Percentiles rank a stretch among this genome's conserved stretches.
These are phyloP conservation scores for Hypomecis atomaria DNA, from an alignment of 2,888 invertebrate genomes.

Conservation along the genomic window DNA sequence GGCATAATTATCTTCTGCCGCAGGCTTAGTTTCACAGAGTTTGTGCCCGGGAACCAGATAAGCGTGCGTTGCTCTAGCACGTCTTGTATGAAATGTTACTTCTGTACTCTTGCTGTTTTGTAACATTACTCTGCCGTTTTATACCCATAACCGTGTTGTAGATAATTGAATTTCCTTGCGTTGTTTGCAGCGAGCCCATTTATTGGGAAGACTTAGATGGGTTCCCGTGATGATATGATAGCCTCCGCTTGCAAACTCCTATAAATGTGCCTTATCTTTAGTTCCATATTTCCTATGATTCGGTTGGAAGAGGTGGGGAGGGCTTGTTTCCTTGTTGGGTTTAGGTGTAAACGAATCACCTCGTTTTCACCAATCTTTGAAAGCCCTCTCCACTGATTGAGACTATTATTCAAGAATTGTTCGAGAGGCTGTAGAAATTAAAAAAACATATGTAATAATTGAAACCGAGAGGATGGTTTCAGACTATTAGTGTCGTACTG, in stretches of 20 bases:
- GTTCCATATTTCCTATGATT: neutral
- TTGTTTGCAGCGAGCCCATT: conserved; percentile 32
- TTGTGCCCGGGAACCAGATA: too few relatives aligned
- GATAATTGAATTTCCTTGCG: conserved; percentile 56
- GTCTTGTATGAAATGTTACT: too few relatives aligned
- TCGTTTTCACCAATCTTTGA: neutral
- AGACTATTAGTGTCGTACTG: too few relatives aligned
- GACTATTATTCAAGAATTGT: too few relatives aligned
- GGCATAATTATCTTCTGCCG: too few relatives aligned
- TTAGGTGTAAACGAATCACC: neutral
- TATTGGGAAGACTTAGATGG: conserved; percentile 25
- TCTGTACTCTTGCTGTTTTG: too few relatives aligned
- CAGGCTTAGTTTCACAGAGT: too few relatives aligned
- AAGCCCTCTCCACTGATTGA: too few relatives aligned
- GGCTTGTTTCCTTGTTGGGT: neutral
- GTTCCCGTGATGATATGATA: conserved; percentile 26
- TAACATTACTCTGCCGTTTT: conserved; percentile 39
- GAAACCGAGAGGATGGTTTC: too few relatives aligned
- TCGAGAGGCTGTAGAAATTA: too few relatives aligned
- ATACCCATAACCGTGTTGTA: conserved; percentile 58
- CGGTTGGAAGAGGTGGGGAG: neutral
- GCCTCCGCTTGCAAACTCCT: conserved; percentile 19
- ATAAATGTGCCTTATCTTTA: neutral
- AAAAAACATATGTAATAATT: too few relatives aligned
- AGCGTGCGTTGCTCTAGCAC: too few relatives aligned